phyloP scores from a whole-genome alignment of 2,113 vertebrate species.

The Myrmecobius fasciatus region DNA sequence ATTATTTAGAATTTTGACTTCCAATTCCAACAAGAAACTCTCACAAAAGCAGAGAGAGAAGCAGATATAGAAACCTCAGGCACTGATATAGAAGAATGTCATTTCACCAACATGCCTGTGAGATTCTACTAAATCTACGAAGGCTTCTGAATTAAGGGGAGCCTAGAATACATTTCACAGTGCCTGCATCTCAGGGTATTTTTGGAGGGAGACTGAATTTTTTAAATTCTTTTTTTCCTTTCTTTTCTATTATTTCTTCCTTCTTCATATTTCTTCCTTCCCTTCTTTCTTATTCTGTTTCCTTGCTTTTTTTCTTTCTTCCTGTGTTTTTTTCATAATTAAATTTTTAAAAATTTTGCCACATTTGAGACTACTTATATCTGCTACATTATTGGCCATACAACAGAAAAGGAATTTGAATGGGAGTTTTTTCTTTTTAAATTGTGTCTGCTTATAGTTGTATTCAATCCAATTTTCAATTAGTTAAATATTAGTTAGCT shows the following conservation, averaged over 20 bases:
- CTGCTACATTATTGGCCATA: background rate
- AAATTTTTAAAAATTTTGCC: background rate
- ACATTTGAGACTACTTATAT: background rate
- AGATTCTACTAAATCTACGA: background rate
- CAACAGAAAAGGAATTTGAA: background rate
- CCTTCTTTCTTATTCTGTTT: background rate
- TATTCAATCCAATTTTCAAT: background rate
- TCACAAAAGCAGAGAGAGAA: background rate
- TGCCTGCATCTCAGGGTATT: background rate
- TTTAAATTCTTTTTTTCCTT: background rate
- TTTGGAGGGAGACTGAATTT: background rate
- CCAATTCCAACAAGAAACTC: background rate
- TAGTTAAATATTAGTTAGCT: background rate
- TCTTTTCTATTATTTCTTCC: background rate
- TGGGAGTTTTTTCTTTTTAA: no score
- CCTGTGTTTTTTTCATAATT: background rate
- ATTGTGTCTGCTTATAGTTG: background rate
- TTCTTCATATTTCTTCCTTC: background rate
- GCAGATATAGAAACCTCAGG: background rate
- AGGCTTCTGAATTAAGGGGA: background rate
- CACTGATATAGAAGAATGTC: background rate
- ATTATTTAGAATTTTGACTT: conserved; percentile 1
- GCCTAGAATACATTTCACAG: background rate
- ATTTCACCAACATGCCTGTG: background rate
- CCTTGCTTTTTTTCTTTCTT: background rate